Evolutionary conservation across 2,888 invertebrate genomes (phyloP).

Genomic region (Belgica antarctica): DNA sequence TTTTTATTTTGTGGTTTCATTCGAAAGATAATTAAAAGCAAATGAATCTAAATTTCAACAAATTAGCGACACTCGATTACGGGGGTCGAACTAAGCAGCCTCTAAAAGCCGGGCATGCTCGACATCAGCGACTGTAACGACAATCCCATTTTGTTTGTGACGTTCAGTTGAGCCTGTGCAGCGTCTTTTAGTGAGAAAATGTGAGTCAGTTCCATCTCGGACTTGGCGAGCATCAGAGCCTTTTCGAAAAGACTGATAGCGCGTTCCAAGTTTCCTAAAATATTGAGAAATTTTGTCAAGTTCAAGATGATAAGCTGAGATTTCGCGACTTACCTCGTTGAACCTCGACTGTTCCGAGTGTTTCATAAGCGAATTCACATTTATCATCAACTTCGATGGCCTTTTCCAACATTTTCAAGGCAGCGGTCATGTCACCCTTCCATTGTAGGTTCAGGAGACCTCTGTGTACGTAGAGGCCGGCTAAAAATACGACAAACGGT

Average conservation of each 20-base stretch:
- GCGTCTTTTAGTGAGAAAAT: constrained; percentile 86
- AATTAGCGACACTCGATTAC: no score
- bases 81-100: not conserved
- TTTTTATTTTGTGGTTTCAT: not conserved
- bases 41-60: not conserved
- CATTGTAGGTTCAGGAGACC: constrained; percentile 81
- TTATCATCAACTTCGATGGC: constrained; percentile 85
- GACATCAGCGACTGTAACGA: constrained; percentile 29
- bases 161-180: constrained; percentile 81
- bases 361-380: constrained; percentile 94
- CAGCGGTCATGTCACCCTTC: constrained; percentile 73
- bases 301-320: constrained; percentile 47
- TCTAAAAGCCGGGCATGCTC: constrained; percentile 26
- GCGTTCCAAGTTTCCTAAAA: constrained; percentile 60
- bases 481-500: not conserved
- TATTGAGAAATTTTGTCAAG: constrained; percentile 41
- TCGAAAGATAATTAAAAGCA: not conserved
- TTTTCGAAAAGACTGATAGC: constrained; percentile 86
- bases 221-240: constrained; percentile 80
- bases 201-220: constrained; percentile 85
- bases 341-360: constrained; percentile 90
- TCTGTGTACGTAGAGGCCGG: constrained; percentile 74
- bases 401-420: constrained; percentile 72
- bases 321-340: constrained; percentile 71
- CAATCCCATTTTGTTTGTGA: constrained; percentile 62